phyloP scores from a whole-genome alignment of 1,140 invertebrate genomes.

The Sitodiplosis mosellana region DNA sequence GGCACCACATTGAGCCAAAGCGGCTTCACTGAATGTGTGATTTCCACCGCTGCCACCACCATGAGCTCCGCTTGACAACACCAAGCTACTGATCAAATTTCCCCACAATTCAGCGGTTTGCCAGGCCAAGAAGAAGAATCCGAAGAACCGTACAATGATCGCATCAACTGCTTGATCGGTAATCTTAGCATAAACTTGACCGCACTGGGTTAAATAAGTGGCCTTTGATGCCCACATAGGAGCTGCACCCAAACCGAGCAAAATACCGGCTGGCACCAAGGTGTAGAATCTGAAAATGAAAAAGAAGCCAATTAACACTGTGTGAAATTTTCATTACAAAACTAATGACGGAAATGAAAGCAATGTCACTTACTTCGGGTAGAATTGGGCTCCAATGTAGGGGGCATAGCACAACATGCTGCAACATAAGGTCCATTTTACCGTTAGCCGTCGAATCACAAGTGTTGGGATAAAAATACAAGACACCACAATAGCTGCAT shows the following conservation, averaged over 20 bases:
- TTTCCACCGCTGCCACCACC: slow-evolving; percentile 29
- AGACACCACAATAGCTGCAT: slow-evolving; percentile 72
- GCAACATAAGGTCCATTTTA: slow-evolving; percentile 85
- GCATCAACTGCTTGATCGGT: slow-evolving; percentile 73
- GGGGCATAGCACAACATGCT: slow-evolving; percentile 84
- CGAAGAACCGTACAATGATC: slow-evolving; percentile 88
- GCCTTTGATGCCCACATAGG: slow-evolving; percentile 95
- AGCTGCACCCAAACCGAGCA: slow-evolving; percentile 78
- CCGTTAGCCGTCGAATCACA: slow-evolving; percentile 72
- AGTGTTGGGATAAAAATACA: slow-evolving; percentile 86
- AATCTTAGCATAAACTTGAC: slow-evolving; percentile 71
- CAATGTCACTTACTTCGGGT: slow-evolving; percentile 36
- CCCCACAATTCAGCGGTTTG: slow-evolving; percentile 90
- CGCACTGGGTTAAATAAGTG: slow-evolving; percentile 84
- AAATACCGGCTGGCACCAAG: slow-evolving; percentile 75
- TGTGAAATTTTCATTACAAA: background rate
- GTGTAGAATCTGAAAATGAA: slow-evolving; percentile 47
- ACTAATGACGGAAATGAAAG: background rate
- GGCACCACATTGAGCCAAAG: slow-evolving; percentile 52
- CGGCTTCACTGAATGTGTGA: slow-evolving; percentile 29
- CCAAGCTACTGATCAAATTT: slow-evolving; percentile 87
- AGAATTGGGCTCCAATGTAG: slow-evolving; percentile 87
- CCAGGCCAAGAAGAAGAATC: slow-evolving; percentile 95
- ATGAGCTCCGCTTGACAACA: slow-evolving; percentile 58
- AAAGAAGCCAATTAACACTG: background rate